Percentiles rank a stretch among this genome's conserved stretches.
Conservation (phyloP, 2,888 invertebrate species). For the Acrobasis consociella region DNA sequence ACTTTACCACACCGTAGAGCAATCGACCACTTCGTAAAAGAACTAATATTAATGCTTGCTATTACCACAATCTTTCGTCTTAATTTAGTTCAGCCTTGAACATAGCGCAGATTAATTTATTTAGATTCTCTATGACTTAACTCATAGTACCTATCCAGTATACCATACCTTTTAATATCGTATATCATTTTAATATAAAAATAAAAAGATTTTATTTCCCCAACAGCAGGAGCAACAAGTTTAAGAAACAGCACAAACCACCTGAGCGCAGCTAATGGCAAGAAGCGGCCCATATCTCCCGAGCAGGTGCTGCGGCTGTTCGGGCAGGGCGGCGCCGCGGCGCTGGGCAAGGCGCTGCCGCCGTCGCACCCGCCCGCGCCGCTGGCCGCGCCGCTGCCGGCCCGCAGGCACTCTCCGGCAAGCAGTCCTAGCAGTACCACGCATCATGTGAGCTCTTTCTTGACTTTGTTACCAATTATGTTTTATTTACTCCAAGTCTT, state of each 20-base stretch:
- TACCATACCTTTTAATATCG: no score
- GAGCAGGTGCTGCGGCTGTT: conserved; percentile 90
- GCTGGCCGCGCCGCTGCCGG: conserved; percentile 76
- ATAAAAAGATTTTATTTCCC: conserved; percentile 13
- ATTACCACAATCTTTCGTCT: no score
- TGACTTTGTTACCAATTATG: not conserved
- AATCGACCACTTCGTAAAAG: no score
- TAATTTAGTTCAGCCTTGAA: no score
- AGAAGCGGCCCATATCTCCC: conserved; percentile 92
- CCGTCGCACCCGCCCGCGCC: conserved; percentile 76
- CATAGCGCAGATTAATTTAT: no score
- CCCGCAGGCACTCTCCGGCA: conserved; percentile 84
- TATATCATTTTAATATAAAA: no score
- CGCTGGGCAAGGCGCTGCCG: conserved; percentile 74
- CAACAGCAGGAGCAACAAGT: conserved; percentile 62
- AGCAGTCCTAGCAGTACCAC: conserved; percentile 91
- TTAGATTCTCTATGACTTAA: no score
- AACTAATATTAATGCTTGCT: no score
- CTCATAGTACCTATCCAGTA: no score
- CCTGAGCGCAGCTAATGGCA: conserved; percentile 83
- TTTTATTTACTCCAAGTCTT: no score
- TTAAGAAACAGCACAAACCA: conserved; percentile 76
- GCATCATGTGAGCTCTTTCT: conserved; percentile 83
- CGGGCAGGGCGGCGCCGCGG: conserved; percentile 79
- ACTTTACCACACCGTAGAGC: no score